Base-by-base conservation (phyloP, 1,140 invertebrate species). In the Anastrepha obliqua region DNA sequence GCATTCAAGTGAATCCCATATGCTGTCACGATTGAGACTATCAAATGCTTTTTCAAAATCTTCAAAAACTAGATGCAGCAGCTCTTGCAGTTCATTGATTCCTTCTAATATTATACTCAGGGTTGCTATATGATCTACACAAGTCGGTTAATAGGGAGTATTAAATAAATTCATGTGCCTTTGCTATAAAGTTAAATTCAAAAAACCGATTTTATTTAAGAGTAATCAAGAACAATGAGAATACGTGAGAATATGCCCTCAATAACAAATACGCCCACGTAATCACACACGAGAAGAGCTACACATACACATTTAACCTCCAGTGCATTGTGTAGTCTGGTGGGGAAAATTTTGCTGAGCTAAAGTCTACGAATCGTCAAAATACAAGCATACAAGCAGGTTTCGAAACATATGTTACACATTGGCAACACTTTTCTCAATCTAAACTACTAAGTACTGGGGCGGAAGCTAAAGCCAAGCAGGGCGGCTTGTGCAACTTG, bases 291-390 rank as follows among this genome's bases (percentile, higher is more conserved):
- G 17, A 3, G 6, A 3, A 55, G 6, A 81, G 6, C 3, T 13
- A 74, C 67, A 47, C 67, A 74, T 17, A 13, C 17, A 62, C 65
- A 70, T 15, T 42, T 4, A 47, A 47, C 42, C 9, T 47, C 6
- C 4, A 47, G 42, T 47, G 44, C 44, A 74, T 6, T 17, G 8
- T 55, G 15, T 62, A n/a, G 3, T n/a, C 1, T 17, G 8, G 44
- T 74, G 74, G 74, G 9, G n/a, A 81, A 20, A 47, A 47, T 44
- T 81, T 55, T 81, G 74, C 74, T 81, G 47, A 81, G 47, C 74
- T 29, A 55, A 81, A 81, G 47, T 81, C n/a, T 81, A 58, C 51
- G n/a, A 51, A 51, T 15, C 9, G 13, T n/a, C 6, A 81, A 81
- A 55, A 51, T n/a, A 58, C 74, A 55, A 9, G 7, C 6, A 17